Base-by-base conservation (phyloP, 2,113 vertebrate genomes). In the Halcyon senegalensis region DNA sequence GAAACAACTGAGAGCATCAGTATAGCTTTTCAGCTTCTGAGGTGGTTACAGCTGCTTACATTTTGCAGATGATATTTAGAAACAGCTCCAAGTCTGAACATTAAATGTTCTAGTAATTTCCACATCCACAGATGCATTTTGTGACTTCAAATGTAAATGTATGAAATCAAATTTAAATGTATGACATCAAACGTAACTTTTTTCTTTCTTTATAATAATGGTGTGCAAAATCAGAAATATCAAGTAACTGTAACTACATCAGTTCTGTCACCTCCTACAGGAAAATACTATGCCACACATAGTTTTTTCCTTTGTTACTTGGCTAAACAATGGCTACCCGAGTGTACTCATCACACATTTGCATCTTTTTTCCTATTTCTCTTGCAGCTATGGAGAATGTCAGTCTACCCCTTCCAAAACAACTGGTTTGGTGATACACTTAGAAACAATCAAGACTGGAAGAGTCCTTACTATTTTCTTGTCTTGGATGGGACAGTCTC, bases 311-410 rank as follows among this genome's bases (percentile, higher is more conserved):
- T 3, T 86, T 59, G 7, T 74, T 77, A 14, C 41, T 86, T 88
- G 11, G 6, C 50, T 76, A 33, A 88, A 92, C 70, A 37, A 9
- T 70, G 27, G 15, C 24, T 3, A 8, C 16, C 2, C 41, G 66
- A 5, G 21, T 77, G 9, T 24, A 23, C 0, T 0, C 11, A 15
- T 64, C 21, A 21, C 1, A 2, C 17, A 4, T 13, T 72, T 67
- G 9, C 13, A 7, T 76, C 33, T 53, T 41, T 39, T 66, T 30
- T 87, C 16, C 4, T 37, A 8, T 39, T 84, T 30, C 11, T 64
- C 39, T 56, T 76, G 14, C 15, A 62, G 67, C 37, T 84, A 60
- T 77, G 64, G 63, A 79, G 92, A 84, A 58, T 14, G 72, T 27
- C 35, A 31, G 23, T 30, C 16, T 83, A 7, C 28, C 15, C 35